Base-by-base conservation (phyloP, 2,113 vertebrate genomes). In the Australoheros scitulus region DNA sequence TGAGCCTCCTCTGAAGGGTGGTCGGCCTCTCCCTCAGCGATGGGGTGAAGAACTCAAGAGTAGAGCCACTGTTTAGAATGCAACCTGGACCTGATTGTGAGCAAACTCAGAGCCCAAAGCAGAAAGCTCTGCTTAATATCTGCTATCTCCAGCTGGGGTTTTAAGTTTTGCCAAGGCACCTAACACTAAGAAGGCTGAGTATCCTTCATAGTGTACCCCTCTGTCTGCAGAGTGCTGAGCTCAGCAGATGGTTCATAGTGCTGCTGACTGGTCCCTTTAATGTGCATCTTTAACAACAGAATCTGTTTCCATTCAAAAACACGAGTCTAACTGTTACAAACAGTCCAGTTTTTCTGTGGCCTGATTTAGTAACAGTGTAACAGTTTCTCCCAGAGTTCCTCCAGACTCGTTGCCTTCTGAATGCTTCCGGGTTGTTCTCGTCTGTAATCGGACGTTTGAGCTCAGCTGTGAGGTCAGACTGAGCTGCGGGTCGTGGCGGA, bases 401-500 rank as follows among this genome's bases (percentile, higher is more conserved):
- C 9, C 24, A 70, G 15, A 2, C 47, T 20, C 29, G 64, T 38
- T 20, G 22, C 47, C 41, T 18, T 50, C 47, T 22, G 9, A 78
- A 61, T 32, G 13, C 24, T 36, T 70, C 74, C 57, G 63, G 24
- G 55, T 52, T 76, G 55, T 63, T 74, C 32, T 7, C 20, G 20
- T 61, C 24, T 5, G 32, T 26, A 55, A 14, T 3, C 1, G 32
- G 63, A 20, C 13, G 43, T 41, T 36, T 38, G 65, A 84, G 61
- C 70, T 84, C 76, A 22, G 18, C 43, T 55, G 79, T 68, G 79
- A 84, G 80, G 68, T 80, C 43, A 17, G 43, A 64, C 68, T 24
- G 83, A 83, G 43, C 82, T 80, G 80, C 85, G 84, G 85, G 81
- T 91, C 82, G 22, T 18, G 38, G 55, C 1, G 10, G 68, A 50